A percentile compares a stretch with the other conserved stretches of the same genome.
These are phyloP conservation scores for cat (Felis catus) DNA, from an alignment of 2,113 vertebrate species.

Conservation along the genomic window DNA sequence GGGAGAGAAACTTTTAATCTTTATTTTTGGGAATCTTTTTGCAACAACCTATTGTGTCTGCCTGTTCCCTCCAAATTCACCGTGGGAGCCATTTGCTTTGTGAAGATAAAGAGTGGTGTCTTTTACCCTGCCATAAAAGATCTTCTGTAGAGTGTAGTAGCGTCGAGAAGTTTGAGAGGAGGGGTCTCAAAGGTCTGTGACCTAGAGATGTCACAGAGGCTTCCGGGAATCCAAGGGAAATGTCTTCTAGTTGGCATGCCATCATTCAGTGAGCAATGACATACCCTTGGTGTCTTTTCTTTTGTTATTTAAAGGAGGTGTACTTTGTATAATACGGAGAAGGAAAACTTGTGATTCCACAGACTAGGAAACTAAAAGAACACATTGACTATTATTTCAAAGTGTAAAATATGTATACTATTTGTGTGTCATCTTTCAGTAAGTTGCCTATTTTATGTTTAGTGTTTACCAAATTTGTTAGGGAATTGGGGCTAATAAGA, in stretches of 20 bases:
- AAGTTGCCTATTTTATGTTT: not conserved
- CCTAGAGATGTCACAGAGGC: not conserved
- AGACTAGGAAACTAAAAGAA: not conserved
- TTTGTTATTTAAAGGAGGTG: not conserved
- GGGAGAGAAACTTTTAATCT: not conserved
- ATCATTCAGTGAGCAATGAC: not conserved
- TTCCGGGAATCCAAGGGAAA: not conserved
- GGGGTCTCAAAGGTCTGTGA: not conserved
- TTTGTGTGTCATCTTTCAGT: not conserved
- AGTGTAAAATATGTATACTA: not conserved
- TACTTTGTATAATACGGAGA: not conserved
- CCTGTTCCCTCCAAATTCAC: not conserved
- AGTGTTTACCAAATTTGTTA: not conserved
- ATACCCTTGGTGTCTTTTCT: not conserved
- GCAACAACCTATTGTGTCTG: not conserved
- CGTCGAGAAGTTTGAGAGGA: not conserved
- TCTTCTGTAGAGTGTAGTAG: not conserved
- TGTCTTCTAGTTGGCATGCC: not conserved
- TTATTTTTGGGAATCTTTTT: conserved; percentile 55
- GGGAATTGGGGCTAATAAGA: not conserved
- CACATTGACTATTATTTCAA: not conserved
- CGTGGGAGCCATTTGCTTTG: not conserved
- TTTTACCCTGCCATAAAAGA: not conserved
- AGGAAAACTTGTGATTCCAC: not conserved
- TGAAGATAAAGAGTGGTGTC: not conserved